These are phyloP conservation scores for Lucifuga dentata DNA, from an alignment of 2,113 vertebrate genomes.

Conservation along the genomic window DNA sequence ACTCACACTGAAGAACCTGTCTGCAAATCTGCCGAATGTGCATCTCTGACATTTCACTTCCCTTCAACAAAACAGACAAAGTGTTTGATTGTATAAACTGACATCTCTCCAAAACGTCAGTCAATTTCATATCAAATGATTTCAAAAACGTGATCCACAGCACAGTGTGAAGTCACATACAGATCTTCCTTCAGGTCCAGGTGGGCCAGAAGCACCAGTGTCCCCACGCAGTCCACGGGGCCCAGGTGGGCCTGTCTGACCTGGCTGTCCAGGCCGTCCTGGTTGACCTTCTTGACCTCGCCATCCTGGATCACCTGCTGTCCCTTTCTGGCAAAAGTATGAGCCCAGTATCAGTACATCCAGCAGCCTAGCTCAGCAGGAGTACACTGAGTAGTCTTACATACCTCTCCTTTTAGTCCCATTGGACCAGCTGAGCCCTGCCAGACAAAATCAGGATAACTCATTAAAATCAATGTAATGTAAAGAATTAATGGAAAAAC, in stretches of 20 bases:
- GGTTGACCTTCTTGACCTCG: constrained; percentile 87
- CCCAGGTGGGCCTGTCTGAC: constrained; percentile 85
- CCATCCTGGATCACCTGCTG: constrained; percentile 88
- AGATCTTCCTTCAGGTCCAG: constrained; percentile 90
- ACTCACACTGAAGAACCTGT: constrained; percentile 93
- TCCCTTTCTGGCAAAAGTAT: constrained; percentile 89
- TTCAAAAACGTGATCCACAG: background rate
- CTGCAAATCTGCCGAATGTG: constrained; percentile 94
- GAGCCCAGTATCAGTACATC: constrained; percentile 57
- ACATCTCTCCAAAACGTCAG: background rate
- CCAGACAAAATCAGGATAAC: constrained; percentile 51
- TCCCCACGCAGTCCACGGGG: constrained; percentile 86
- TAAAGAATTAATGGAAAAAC: no score
- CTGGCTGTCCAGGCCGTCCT: constrained; percentile 87
- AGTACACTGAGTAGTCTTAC: no score
- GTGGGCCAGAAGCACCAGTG: constrained; percentile 83
- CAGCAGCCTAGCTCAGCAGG: no score
- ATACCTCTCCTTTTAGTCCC: constrained; percentile 91
- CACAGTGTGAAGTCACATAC: constrained; percentile 81
- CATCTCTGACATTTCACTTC: constrained; percentile 89
- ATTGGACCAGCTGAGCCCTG: constrained; percentile 87
- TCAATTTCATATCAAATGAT: background rate
- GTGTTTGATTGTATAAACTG: background rate
- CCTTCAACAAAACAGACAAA: constrained; percentile 75
- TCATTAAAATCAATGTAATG: background rate